These are phyloP conservation scores for Melanotaenia maccullochi DNA, from an alignment of 2,797 vertebrate genomes.

Conservation along the genomic window DNA sequence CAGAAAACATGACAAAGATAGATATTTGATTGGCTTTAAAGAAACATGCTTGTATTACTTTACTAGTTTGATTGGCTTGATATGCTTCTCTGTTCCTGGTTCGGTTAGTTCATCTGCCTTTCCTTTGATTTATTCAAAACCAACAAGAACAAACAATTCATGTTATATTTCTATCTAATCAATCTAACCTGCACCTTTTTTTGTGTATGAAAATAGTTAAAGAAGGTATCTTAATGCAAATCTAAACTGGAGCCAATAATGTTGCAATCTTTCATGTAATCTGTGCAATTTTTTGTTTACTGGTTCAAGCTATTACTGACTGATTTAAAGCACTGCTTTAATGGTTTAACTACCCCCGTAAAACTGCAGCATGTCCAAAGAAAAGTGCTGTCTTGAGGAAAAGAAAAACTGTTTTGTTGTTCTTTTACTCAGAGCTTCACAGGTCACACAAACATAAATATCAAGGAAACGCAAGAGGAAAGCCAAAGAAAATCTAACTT, in stretches of 20 bases:
- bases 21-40: too few relatives aligned
- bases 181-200: too few relatives aligned
- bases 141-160: too few relatives aligned
- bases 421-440: not conserved
- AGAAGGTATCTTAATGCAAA: not conserved
- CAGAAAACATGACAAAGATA: too few relatives aligned
- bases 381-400: slow-evolving; percentile 2
- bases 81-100: too few relatives aligned
- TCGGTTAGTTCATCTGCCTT: too few relatives aligned
- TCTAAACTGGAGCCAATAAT: slow-evolving; percentile 3
- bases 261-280: not conserved
- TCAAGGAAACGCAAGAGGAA: not conserved
- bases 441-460: not conserved
- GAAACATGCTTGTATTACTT: too few relatives aligned
- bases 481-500: too few relatives aligned
- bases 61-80: too few relatives aligned
- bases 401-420: not conserved
- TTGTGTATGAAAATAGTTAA: too few relatives aligned
- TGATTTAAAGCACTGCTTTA: not conserved
- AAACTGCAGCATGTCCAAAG: not conserved
- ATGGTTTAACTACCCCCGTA: not conserved
- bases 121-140: too few relatives aligned
- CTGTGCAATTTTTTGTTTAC: not conserved
- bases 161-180: too few relatives aligned
- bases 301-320: not conserved